Evolutionary conservation across 2,888 invertebrate genomes (phyloP).

Genomic region (Ryuthela nishihirai): DNA sequence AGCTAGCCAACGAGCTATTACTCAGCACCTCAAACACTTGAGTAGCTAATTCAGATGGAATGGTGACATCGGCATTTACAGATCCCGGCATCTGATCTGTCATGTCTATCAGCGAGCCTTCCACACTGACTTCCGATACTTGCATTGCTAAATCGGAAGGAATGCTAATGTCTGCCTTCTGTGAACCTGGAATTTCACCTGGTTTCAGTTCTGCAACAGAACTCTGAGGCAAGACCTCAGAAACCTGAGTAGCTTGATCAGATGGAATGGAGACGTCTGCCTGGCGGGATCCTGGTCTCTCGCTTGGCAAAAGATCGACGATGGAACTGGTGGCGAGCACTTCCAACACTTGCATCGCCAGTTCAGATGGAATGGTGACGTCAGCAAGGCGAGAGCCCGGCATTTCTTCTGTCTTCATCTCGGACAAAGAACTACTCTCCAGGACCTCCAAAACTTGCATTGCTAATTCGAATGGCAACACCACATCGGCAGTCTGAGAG

Average conservation of each 20-base stretch:
- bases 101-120: slow-evolving; percentile 30
- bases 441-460: slow-evolving; percentile 28
- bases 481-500: slow-evolving; percentile 22
- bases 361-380: slow-evolving; percentile 30
- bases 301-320: slow-evolving; percentile 13
- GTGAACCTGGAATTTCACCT: slow-evolving; percentile 29
- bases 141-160: slow-evolving; percentile 35
- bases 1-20: slow-evolving; percentile 10
- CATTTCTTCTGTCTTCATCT: slow-evolving; percentile 22
- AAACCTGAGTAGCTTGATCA: slow-evolving; percentile 28
- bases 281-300: slow-evolving; percentile 26
- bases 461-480: slow-evolving; percentile 26
- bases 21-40: slow-evolving; percentile 30
- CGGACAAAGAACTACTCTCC: slow-evolving; percentile 22
- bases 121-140: slow-evolving; percentile 32
- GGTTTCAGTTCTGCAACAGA: slow-evolving; percentile 22
- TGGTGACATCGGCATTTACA: slow-evolving; percentile 15
- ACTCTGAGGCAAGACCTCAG: slow-evolving; percentile 17
- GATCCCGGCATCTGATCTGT: slow-evolving; percentile 14
- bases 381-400: slow-evolving; percentile 24
- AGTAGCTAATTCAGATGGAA: slow-evolving; percentile 31
- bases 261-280: slow-evolving; percentile 21
- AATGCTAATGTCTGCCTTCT: slow-evolving; percentile 19
- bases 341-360: slow-evolving; percentile 31
- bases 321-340: slow-evolving; percentile 25